Base-by-base conservation (phyloP, 2,888 invertebrate genomes). In the Agrochola circellaris region DNA sequence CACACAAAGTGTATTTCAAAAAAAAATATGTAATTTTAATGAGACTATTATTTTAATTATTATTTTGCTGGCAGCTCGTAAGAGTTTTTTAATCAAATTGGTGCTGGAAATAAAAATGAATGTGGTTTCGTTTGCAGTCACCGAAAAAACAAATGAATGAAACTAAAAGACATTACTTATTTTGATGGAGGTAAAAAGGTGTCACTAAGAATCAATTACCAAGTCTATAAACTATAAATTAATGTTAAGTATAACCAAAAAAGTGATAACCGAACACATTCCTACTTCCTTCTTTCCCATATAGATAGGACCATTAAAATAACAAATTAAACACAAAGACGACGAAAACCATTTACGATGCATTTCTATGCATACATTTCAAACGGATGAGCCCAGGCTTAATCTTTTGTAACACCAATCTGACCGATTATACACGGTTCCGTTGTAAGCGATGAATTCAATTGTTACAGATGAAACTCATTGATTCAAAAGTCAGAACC, bases 351-450 rank as follows among this genome's bases (percentile, higher is more conserved):
- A 81, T 78, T 83, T 73, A 77, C 77, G 78, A 81, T 82, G 58
- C 77, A 75, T 83, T 85, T 87, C 81, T 81, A 84, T 83, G 83
- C 86, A 87, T 87, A 89, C 87, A 89, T 89, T 88, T 86, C 81
- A 88, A 90, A 88, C 85, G 85, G 84, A 90, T 89, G 85, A 88
- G 83, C 82, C 67, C 79, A 64, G 81, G 83, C 87, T 87, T 89
- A 90, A 91, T 90, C 92, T 91, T 91, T 93, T 93, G 93, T 93
- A 90, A 90, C 89, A 93, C 91, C 92, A 94, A 93, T 95, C 91
- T 92, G 93, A 93, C 93, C 95, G 94, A 96, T 96, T 96, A 93
- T 94, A 88, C 91, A 95, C 91, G 96, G 95, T 94, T 87, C 90
- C 92, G 89, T 93, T 86, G 92, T 90, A 90, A 93, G 91, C 92